Conservation (phyloP, 2,888 invertebrate species). For the Schizotus pectinicornis region DNA sequence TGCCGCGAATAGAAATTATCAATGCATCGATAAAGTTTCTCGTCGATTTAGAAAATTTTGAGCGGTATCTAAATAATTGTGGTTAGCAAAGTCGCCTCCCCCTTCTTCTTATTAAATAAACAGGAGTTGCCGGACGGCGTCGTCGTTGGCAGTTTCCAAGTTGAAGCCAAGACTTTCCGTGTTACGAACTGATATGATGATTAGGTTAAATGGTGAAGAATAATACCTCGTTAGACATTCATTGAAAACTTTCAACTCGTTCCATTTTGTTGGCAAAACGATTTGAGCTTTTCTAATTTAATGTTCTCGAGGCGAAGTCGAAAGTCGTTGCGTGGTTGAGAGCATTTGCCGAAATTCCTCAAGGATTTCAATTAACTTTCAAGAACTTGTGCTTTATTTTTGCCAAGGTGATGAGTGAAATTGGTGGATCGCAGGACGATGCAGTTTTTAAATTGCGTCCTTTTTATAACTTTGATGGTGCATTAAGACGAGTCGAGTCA, state of each 20-base stretch:
- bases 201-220: slow-evolving; percentile 59
- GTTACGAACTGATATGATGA: slow-evolving; percentile 59
- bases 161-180: slow-evolving; percentile 42
- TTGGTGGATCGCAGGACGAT: too few relatives aligned
- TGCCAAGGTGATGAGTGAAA: too few relatives aligned
- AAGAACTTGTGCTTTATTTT: slow-evolving; percentile 26
- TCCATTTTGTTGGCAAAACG: slow-evolving; percentile 53
- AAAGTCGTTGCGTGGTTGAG: slow-evolving; percentile 38
- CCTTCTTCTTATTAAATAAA: slow-evolving; percentile 22
- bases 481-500: neutral
- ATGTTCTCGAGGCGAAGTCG: slow-evolving; percentile 41
- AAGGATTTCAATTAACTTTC: slow-evolving; percentile 49
- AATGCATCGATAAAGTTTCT: too few relatives aligned
- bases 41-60: too few relatives aligned
- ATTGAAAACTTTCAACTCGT: slow-evolving; percentile 57
- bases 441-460: too few relatives aligned
- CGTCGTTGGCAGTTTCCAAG: slow-evolving; percentile 13
- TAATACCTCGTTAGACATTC: slow-evolving; percentile 60
- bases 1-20: too few relatives aligned
- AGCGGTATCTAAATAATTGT: too few relatives aligned
- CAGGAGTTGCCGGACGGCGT: slow-evolving; percentile 17
- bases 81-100: too few relatives aligned
- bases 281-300: slow-evolving; percentile 56
- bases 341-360: slow-evolving; percentile 41
- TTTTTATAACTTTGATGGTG: slow-evolving; percentile 11